These are phyloP conservation scores for Drosophila elegans DNA, from an alignment of 1,140 invertebrate genomes.

Conservation along the genomic window DNA sequence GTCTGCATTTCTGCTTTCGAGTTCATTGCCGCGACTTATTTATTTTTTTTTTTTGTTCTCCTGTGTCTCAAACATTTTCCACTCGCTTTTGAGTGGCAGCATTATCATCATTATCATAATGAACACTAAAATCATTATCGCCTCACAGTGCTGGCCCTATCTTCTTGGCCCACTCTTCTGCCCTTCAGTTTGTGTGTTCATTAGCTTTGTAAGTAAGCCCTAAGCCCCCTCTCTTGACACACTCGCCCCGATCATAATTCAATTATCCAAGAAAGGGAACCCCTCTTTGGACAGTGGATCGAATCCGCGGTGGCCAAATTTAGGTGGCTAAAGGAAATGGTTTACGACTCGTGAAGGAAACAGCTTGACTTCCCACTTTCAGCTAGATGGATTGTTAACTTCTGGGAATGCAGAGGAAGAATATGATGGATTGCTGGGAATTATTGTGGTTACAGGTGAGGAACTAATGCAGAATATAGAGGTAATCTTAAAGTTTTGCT, in stretches of 20 bases:
- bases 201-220: slow-evolving; percentile 42
- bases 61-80: slow-evolving; percentile 35
- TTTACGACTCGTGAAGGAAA: slow-evolving; percentile 1
- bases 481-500: no score
- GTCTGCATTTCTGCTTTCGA: slow-evolving; percentile 67
- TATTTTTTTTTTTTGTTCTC: slow-evolving; percentile 25
- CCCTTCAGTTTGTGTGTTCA: slow-evolving; percentile 69
- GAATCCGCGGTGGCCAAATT: slow-evolving; percentile 4
- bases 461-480: no score
- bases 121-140: slow-evolving; percentile 28
- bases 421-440: slow-evolving; percentile 7
- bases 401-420: background rate
- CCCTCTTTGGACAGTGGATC: slow-evolving; percentile 13
- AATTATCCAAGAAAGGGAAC: slow-evolving; percentile 47
- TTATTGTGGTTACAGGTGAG: background rate
- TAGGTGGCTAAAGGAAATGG: slow-evolving; percentile 1
- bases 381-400: background rate
- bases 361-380: background rate
- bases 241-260: slow-evolving; percentile 72
- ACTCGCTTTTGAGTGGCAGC: slow-evolving; percentile 61
- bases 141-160: slow-evolving; percentile 13
- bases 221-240: slow-evolving; percentile 34
- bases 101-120: slow-evolving; percentile 32
- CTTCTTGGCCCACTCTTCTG: slow-evolving; percentile 60
- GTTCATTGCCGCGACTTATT: slow-evolving; percentile 69